Evolutionary conservation across 2,888 invertebrate species (phyloP).

Genomic region (Thelaira solivaga): DNA sequence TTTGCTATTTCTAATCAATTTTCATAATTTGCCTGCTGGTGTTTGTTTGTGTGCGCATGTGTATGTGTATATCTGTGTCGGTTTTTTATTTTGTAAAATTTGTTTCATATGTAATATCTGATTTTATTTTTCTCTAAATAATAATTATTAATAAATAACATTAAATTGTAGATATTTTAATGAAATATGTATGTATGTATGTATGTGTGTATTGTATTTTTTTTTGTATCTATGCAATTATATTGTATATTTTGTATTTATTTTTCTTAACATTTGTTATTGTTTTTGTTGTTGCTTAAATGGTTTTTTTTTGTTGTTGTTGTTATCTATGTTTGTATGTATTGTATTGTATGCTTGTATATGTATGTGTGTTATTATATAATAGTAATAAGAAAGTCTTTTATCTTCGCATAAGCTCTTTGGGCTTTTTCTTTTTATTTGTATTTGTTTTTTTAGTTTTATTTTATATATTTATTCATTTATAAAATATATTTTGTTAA

Average conservation of each 20-base stretch:
- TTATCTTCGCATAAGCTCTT: slow-evolving; percentile 69
- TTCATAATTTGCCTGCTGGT: neutral
- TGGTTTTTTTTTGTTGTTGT: slow-evolving; percentile 19
- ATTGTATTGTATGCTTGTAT: slow-evolving; percentile 17
- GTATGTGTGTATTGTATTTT: neutral
- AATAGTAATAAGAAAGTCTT: slow-evolving; percentile 64
- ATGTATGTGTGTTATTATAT: slow-evolving; percentile 47
- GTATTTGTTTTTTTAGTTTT: slow-evolving; percentile 27
- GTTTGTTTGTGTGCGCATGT: slow-evolving; percentile 10
- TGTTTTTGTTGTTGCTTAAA: neutral
- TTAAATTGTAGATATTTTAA: slow-evolving; percentile 39
- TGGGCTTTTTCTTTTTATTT: slow-evolving; percentile 65
- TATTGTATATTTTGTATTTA: neutral
- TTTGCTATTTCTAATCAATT: too few species aligned
- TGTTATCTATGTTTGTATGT: neutral
- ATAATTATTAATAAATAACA: slow-evolving; percentile 45
- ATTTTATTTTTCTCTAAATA: too few species aligned
- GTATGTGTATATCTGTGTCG: neutral
- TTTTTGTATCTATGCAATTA: slow-evolving; percentile 1
- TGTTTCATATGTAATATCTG: too few species aligned
- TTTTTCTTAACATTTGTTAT: slow-evolving; percentile 7
- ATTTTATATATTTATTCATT: slow-evolving; percentile 18
- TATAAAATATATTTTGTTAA: slow-evolving; percentile 43
- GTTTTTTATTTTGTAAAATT: slow-evolving; percentile 10
- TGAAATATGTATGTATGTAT: slow-evolving; percentile 20